Evolutionary conservation across 1,140 invertebrate species (phyloP).

Genomic region (Macrobrachium nipponense): DNA sequence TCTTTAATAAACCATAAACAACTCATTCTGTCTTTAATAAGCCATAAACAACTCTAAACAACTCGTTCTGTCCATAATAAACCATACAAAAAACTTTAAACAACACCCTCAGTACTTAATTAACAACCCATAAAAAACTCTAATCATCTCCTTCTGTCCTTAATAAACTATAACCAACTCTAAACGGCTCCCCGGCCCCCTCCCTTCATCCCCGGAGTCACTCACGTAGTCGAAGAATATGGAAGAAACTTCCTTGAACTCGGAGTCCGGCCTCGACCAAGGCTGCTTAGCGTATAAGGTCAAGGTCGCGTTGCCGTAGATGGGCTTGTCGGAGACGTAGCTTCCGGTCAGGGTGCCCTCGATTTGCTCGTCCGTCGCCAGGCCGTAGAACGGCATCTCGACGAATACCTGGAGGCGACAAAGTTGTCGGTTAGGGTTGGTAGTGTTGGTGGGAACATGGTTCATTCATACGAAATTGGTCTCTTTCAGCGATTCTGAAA

Average conservation of each 20-base stretch:
- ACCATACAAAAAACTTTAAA: too few relatives aligned
- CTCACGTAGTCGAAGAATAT: slow-evolving; percentile 32
- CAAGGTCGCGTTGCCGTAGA: slow-evolving; percentile 67
- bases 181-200: not conserved
- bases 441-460: not conserved
- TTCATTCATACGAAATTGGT: too few relatives aligned
- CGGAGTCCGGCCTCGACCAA: slow-evolving; percentile 6
- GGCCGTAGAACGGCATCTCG: slow-evolving; percentile 66
- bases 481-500: too few relatives aligned
- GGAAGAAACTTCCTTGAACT: slow-evolving; percentile 28
- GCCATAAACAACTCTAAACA: too few relatives aligned
- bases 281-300: slow-evolving; percentile 50
- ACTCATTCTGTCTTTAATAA: too few relatives aligned
- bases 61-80: too few relatives aligned
- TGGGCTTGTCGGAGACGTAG: slow-evolving; percentile 67
- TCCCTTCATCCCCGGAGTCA: not conserved
- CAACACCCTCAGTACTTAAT: not conserved
- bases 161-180: not conserved
- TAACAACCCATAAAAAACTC: too few relatives aligned
- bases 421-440: not conserved
- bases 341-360: slow-evolving; percentile 66
- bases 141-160: not conserved
- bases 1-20: too few relatives aligned
- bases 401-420: slow-evolving; percentile 64
- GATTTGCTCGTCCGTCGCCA: slow-evolving; percentile 67